Evolutionary conservation across 2,113 vertebrate genomes (phyloP).

Genomic region (Corynorhinus townsendii): DNA sequence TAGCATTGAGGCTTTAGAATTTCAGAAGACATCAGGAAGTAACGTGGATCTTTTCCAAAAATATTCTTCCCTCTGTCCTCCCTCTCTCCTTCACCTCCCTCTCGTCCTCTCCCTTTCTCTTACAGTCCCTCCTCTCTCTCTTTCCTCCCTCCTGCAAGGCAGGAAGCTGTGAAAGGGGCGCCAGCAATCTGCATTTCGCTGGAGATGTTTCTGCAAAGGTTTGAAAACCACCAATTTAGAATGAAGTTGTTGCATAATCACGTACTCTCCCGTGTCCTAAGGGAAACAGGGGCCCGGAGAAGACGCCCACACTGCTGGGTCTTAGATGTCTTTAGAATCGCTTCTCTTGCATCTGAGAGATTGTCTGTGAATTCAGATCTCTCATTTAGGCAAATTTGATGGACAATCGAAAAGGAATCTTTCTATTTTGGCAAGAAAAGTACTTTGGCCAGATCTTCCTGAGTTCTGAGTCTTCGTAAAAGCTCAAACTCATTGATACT

Average conservation of each 20-base stretch:
- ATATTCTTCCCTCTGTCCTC: too few species aligned
- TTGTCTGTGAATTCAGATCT: not conserved
- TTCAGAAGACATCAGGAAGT: not conserved
- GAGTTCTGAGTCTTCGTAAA: not conserved
- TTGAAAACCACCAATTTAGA: not conserved
- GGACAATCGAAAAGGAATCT: not conserved
- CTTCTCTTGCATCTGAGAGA: not conserved
- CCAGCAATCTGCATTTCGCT: not conserved
- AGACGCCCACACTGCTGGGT: not conserved
- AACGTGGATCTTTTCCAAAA: not conserved
- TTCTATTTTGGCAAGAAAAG: not conserved
- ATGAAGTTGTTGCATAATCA: not conserved
- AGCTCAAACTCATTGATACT: not conserved
- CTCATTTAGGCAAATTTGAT: not conserved
- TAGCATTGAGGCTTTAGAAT: not conserved
- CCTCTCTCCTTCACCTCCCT: rapidly evolving
- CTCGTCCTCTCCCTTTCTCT: too few species aligned
- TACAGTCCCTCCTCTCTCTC: too few species aligned
- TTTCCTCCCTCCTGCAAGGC: not conserved
- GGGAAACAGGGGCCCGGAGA: not conserved
- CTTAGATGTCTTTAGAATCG: not conserved
- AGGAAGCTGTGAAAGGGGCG: not conserved
- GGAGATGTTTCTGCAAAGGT: not conserved
- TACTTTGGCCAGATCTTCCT: not conserved
- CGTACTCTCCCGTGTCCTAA: not conserved